Evolutionary conservation across 1,140 invertebrate species (phyloP), one percentile per base, ranked within the genome.

Genomic region (Camponotus vicinus): DNA sequence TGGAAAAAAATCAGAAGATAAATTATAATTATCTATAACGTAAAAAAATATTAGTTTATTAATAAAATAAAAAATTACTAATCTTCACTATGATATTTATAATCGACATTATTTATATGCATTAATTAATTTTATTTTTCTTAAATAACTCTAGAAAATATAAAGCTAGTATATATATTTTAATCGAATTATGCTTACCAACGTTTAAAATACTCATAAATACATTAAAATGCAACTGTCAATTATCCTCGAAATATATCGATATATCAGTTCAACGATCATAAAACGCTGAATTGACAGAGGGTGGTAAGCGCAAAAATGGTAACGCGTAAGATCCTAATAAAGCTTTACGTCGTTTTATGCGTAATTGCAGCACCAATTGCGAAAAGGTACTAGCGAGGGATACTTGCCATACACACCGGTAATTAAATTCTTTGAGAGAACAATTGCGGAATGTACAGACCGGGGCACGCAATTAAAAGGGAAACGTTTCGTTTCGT

Each of bases 371-470:
- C 79, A 87, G 70, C 85, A 85, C 69, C 75, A 89, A 69, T 86
- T 42, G 86, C 57, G 59, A 69, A 64, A 21, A 61, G 40, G 45
- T 40, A 73, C 18, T 37, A 57, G 42, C 69, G 75, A 57, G 61
- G 82, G 88, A 88, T 88, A 91, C 78, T 87, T 90, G 90, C 87
- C 88, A 86, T 88, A 90, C 89, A 83, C 89, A 91, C 90, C 90
- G 92, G 93, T 94, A 95, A 95, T 95, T 94, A 95, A 94, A 95
- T 94, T 95, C 94, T 94, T 95, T 93, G 91, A 92, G 91, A 94
- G 93, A 95, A 95, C 93, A 93, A 94, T 94, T 91, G 93, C 90
- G 93, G 94, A 95, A 95, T 94, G 94, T 92, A 79, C 92, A 92
- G 92, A 89, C 86, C 83, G 91, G 89, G 90, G 92, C 92, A 89